Conservation (phyloP, 2,888 invertebrate species). For the Rhopalosiphum nymphaeae region DNA sequence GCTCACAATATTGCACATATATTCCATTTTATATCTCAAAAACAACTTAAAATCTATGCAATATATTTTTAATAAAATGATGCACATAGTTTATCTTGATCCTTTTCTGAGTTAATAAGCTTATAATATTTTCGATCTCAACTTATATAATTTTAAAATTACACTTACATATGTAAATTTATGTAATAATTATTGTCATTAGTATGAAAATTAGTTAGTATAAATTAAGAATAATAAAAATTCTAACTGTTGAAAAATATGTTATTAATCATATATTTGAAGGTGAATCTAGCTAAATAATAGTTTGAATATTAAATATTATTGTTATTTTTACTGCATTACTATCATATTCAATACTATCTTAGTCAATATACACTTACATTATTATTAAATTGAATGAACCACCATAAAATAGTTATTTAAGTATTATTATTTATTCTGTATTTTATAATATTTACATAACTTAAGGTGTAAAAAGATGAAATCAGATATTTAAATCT, state of each 20-base stretch:
- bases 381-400: not conserved
- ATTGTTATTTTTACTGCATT: not conserved
- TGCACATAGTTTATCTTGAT: not conserved
- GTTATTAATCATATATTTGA: not conserved
- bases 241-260: not conserved
- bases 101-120: not conserved
- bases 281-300: not conserved
- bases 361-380: not conserved
- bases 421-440: not conserved
- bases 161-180: not conserved
- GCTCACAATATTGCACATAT: not conserved
- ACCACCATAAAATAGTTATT: not conserved
- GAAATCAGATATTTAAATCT: not conserved
- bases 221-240: not conserved
- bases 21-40: not conserved
- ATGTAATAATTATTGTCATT: not conserved
- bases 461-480: not conserved
- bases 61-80: not conserved
- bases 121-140: constrained; percentile 39
- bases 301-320: not conserved
- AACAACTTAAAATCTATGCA: not conserved
- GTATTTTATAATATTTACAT: not conserved
- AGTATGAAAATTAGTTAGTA: not conserved
- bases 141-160: constrained; percentile 3
- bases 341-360: not conserved